A percentile compares a stretch with the other conserved stretches of the same genome.
These are phyloP conservation scores for Helostoma temminkii DNA, from an alignment of 2,797 vertebrate genomes.

Conservation along the genomic window DNA sequence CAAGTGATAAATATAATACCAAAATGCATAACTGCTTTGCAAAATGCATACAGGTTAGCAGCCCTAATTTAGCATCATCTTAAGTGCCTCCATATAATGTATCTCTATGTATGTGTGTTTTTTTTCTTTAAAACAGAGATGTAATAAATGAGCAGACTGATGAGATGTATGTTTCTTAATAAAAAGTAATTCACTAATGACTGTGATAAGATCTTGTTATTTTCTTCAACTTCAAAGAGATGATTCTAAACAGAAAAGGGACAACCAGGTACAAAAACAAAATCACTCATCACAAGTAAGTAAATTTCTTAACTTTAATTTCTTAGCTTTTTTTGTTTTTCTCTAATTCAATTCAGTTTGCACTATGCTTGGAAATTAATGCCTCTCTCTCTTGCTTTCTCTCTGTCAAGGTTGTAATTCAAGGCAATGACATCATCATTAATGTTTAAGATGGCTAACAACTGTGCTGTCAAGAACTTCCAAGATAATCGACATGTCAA, in stretches of 20 bases:
- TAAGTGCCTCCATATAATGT: too few relatives aligned
- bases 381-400: constrained; percentile 10
- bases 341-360: constrained; percentile 18
- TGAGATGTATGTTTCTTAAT: constrained; percentile 69
- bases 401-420: constrained; percentile 45
- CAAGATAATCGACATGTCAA: constrained; percentile 84
- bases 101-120: neutral
- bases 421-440: constrained; percentile 67
- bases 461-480: constrained; percentile 81
- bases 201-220: too few relatives aligned
- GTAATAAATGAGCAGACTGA: constrained; percentile 58
- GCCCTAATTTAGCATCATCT: too few relatives aligned
- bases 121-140: constrained; percentile 40
- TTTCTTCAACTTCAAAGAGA: too few relatives aligned
- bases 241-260: constrained; percentile 8
- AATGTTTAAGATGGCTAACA: constrained; percentile 79
- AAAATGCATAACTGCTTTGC: too few relatives aligned
- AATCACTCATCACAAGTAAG: constrained; percentile 1
- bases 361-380: constrained; percentile 46
- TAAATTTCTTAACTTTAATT: constrained; percentile 6
- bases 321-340: constrained; percentile 8
- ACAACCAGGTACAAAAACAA: constrained; percentile 7
- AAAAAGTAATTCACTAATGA: too few relatives aligned
- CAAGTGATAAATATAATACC: too few relatives aligned
- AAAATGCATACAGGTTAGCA: too few relatives aligned